Base-by-base conservation (phyloP, 2,113 vertebrate species). In the Paradoxurus hermaphroditus region DNA sequence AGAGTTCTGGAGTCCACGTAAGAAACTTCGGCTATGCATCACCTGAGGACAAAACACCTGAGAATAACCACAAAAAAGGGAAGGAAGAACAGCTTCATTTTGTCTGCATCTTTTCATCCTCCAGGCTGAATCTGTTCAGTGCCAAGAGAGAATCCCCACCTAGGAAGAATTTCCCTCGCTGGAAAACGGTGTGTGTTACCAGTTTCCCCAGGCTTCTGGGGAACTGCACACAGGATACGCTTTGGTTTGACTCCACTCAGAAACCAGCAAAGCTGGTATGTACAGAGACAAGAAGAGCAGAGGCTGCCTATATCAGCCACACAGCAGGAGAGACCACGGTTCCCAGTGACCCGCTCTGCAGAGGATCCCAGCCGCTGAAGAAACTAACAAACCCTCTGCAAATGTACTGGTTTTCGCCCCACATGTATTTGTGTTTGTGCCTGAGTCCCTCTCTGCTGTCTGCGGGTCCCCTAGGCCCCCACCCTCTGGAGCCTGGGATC, bases 391-490 rank as follows among this genome's bases (percentile, higher is more conserved):
- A 49, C 25, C 8, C 12, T 18, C 56, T 44, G 23, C 13, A 41
- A 27, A 77, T 67, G 39, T 67, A 56, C 70, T 93, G 59, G 15
- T 16, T 16, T 85, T n/a, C 8, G 34, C 29, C 31, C 77, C n/a
- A 4, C 18, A 10, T 4, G 7, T 63, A 39, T 51, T 67, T 7
- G 21, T 29, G 2, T 78, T 67, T 14, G 21, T 21, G 49, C 53
- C 23, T 85, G 68, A 75, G 72, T 49, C 56, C 85, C 72, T 49
- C 4, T 5, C 56, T 49, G 21, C 15, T 65, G 41, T 46, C 41
- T 31, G 1, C 49, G 10, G 11, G 8, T 73, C 56, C 5, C 31
- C 9, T 0, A 15, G 5, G 2, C 2, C 56, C 41, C 41, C 31
- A 18, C 39, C 19, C 8, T 12, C 72, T 13, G 12, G 44, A 67